Percentiles rank a stretch among this genome's conserved stretches.
Evolutionary conservation across 2,797 vertebrate species (phyloP).

Genomic region (Gymnothorax reevesii): DNA sequence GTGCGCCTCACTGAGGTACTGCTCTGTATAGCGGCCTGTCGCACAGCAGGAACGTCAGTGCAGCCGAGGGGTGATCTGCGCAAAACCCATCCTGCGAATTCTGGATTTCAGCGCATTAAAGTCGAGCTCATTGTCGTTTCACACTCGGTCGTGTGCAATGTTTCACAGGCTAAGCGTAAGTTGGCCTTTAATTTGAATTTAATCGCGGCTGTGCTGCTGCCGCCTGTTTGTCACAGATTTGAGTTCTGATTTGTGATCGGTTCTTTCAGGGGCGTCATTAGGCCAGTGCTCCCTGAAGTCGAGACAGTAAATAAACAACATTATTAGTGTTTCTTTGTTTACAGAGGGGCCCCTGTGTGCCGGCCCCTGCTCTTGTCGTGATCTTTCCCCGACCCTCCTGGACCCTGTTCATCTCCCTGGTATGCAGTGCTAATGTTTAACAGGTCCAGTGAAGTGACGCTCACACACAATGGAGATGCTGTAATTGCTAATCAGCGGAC

Average conservation of each 20-base stretch:
- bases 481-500: slow-evolving; percentile 78
- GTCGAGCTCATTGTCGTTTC: not conserved
- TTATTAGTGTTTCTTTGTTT: not conserved
- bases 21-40: not conserved
- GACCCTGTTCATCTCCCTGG: slow-evolving; percentile 74
- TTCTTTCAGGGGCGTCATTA: not conserved
- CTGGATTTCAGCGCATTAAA: not conserved
- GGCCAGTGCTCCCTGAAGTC: not conserved
- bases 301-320: not conserved
- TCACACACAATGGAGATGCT: slow-evolving; percentile 60
- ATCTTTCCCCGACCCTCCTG: slow-evolving; percentile 48
- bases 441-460: slow-evolving; percentile 72
- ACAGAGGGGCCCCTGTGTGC: slow-evolving; percentile 26
- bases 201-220: not conserved
- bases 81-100: not conserved
- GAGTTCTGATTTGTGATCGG: not conserved
- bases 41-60: not conserved
- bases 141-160: not conserved
- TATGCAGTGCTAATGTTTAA: slow-evolving; percentile 70
- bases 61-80: not conserved
- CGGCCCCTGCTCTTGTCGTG: slow-evolving; percentile 23
- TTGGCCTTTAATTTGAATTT: slow-evolving; percentile 15
- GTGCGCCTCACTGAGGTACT: not conserved
- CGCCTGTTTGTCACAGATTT: not conserved
- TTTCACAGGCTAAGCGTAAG: slow-evolving; percentile 1